Conservation (phyloP, 2,113 vertebrate genomes). For the Odocoileus virginianus region DNA sequence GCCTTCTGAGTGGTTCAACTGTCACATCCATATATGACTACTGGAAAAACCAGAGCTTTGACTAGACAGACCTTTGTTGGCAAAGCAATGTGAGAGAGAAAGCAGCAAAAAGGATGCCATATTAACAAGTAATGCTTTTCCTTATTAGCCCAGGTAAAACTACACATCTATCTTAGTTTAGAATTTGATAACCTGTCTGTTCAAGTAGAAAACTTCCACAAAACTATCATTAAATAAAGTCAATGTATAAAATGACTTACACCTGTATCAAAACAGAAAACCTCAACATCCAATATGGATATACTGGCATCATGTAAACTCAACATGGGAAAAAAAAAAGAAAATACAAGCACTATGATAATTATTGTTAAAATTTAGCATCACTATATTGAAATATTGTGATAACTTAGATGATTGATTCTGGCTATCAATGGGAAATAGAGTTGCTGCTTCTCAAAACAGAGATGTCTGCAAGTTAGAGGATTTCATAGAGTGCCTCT, state of each 20-base stretch:
- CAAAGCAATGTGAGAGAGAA: neutral
- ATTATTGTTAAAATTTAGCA: neutral
- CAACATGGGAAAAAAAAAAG: neutral
- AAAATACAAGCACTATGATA: neutral
- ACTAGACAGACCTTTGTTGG: neutral
- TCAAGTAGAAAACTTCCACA: conserved; percentile 1
- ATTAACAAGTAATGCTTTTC: neutral
- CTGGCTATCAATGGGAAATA: neutral
- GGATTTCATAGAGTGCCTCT: neutral
- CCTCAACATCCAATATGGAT: neutral
- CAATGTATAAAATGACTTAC: neutral
- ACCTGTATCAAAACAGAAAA: conserved; percentile 1
- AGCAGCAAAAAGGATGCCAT: neutral
- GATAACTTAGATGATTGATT: neutral
- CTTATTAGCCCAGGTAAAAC: neutral
- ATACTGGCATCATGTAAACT: neutral
- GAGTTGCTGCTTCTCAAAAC: neutral
- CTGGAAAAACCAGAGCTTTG: neutral
- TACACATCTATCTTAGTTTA: neutral
- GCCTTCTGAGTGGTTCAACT: neutral
- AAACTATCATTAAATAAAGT: neutral
- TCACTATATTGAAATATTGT: neutral
- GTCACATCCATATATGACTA: neutral
- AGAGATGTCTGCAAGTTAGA: neutral
- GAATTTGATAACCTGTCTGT: neutral